phyloP scores from a whole-genome alignment of 2,797 vertebrate species.

The Hydrolagus colliei region DNA sequence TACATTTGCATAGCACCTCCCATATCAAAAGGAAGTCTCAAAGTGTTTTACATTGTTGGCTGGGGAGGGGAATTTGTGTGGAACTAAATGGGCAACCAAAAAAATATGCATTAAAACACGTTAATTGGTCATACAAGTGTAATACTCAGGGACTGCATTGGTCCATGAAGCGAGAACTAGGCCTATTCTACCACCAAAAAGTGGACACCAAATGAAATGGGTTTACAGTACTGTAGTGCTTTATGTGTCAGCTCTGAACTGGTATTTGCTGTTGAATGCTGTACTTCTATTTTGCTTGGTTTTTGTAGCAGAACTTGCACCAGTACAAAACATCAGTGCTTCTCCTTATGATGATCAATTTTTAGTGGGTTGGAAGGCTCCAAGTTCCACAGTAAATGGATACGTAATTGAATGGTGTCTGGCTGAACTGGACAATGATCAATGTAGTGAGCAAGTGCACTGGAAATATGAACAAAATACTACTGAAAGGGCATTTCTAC shows the following conservation, averaged over 20 bases:
- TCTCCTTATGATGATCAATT: conserved; percentile 51
- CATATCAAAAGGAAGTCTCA: too few relatives aligned
- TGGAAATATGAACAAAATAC: conserved; percentile 67
- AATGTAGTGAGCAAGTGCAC: conserved; percentile 45
- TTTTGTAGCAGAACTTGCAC: conserved; percentile 46
- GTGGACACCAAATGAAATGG: too few relatives aligned
- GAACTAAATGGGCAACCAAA: too few relatives aligned
- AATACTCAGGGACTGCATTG: too few relatives aligned
- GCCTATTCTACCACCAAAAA: too few relatives aligned
- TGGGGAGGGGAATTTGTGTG: too few relatives aligned
- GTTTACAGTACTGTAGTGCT: background rate
- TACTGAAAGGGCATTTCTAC: conserved; percentile 49
- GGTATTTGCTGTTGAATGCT: background rate
- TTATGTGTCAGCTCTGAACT: background rate
- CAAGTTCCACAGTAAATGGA: conserved; percentile 43
- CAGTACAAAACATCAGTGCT: conserved; percentile 53
- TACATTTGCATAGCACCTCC: too few relatives aligned
- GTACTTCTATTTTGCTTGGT: conserved; percentile 30
- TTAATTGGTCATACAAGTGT: too few relatives aligned
- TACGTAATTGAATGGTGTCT: conserved; percentile 77
- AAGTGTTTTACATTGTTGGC: too few relatives aligned
- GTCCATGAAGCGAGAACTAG: too few relatives aligned
- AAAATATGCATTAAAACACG: too few relatives aligned
- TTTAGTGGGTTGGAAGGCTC: conserved; percentile 66
- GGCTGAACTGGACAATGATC: conserved; percentile 39